Evolutionary conservation across 1,140 invertebrate genomes (phyloP).

Genomic region (Heliconius congener): DNA sequence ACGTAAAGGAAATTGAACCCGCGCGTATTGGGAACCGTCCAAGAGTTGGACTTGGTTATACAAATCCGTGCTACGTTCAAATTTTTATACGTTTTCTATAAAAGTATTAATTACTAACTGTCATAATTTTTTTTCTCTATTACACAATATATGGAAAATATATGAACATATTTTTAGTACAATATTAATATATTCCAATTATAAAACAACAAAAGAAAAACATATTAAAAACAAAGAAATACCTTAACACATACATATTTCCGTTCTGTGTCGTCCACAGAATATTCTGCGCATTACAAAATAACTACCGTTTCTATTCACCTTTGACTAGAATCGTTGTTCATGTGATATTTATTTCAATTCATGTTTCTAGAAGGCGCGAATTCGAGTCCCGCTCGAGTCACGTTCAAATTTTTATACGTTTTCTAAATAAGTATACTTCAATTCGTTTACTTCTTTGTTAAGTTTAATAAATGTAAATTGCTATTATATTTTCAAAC

Average conservation of each 20-base stretch:
- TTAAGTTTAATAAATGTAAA: neutral
- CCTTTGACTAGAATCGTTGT: neutral
- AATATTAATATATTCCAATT: neutral
- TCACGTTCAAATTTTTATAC: too few species aligned
- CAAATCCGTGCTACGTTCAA: too few species aligned
- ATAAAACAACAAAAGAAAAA: neutral
- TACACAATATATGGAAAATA: neutral
- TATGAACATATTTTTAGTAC: neutral
- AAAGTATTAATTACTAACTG: too few species aligned
- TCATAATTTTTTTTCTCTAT: too few species aligned
- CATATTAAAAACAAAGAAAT: neutral
- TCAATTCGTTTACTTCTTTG: neutral
- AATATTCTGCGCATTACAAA: neutral
- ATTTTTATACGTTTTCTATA: too few species aligned
- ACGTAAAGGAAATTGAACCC: too few species aligned
- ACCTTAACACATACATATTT: neutral
- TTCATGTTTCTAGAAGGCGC: too few species aligned
- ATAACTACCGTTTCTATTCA: neutral
- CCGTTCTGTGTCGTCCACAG: neutral
- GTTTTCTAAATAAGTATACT: neutral
- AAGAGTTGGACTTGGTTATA: too few species aligned
- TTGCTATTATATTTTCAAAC: neutral
- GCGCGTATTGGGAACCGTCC: too few species aligned
- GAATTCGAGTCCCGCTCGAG: too few species aligned
- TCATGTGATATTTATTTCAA: neutral